These are phyloP conservation scores for Drosophila anomelani DNA, from an alignment of 2,888 invertebrate species.

Conservation along the genomic window DNA sequence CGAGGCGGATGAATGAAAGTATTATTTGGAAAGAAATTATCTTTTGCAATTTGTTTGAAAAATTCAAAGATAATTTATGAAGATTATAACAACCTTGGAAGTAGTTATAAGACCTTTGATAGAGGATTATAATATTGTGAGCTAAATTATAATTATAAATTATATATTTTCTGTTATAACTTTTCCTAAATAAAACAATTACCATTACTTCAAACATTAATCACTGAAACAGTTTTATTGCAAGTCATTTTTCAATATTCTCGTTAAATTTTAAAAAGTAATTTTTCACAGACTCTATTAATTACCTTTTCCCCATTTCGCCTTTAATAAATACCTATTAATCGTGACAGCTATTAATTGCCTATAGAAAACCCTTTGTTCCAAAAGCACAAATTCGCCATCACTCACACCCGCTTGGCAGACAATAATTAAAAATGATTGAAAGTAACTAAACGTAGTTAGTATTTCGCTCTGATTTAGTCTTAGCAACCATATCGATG, in stretches of 20 bases:
- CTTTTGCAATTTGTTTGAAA: neutral
- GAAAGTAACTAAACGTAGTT: neutral
- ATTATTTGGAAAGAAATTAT: neutral
- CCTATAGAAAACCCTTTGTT: neutral
- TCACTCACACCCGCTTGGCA: neutral
- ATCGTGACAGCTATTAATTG: constrained; percentile 1
- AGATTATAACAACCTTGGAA: neutral
- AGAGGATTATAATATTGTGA: neutral
- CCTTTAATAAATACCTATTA: neutral
- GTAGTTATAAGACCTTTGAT: neutral
- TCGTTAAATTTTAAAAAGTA: neutral
- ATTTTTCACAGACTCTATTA: neutral
- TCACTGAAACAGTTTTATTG: constrained; percentile 1
- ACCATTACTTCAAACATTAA: neutral
- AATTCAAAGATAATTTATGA: neutral
- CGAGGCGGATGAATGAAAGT: constrained; percentile 13
- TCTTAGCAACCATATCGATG: neutral
- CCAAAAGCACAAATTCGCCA: neutral
- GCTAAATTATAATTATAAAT: neutral
- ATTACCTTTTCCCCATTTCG: neutral
- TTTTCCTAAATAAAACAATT: neutral
- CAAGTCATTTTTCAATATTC: neutral
- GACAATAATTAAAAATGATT: neutral
- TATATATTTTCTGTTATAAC: too few relatives aligned
- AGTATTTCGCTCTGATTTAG: neutral